Base-by-base conservation (phyloP, 2,888 invertebrate genomes). In the Trissoscelio sp. region DNA sequence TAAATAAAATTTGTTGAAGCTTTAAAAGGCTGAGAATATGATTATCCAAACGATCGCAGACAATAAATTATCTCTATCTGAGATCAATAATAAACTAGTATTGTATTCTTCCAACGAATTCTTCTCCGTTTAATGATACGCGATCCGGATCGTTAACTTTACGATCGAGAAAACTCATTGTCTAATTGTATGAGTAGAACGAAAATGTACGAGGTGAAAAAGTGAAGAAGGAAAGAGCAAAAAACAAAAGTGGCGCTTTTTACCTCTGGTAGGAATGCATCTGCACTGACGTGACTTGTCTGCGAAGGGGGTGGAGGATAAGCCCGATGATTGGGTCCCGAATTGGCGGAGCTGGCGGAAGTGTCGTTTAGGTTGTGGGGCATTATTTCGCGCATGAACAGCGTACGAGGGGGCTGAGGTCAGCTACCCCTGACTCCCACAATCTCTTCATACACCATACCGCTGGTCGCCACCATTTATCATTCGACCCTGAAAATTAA, bases 361-460 rank as follows among this genome's bases (percentile, higher is more conserved):
- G 88, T 87, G 82, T 88, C 87, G 84, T 90, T 91, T 72, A 91
- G 84, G 83, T 90, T 90, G 85, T 90, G 90, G 86, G 91, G 88
- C 91, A 79, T 91, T 79, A 91, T 91, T 79, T 90, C 91, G 88
- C 89, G 88, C 87, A 87, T 88, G 73, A 91, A 88, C 58, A 91
- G 89, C 81, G 88, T 91, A 83, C 90, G 91, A 87, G 92, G 91
- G 80, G 91, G 92, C 88, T 92, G 92, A 89, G 92, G 92, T 92
- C 92, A 92, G 92, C 92, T 92, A 88, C 90, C 91, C 90, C 91
- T 88, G 83, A 91, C 88, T 74, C 91, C 90, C 67, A 90, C 90
- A 82, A 92, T 90, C 86, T 92, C 92, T 85, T 92, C 92, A 88
- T 92, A 92, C 86, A 92, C 92, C 92, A 92, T 92, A 78, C 88